phyloP scores from a whole-genome alignment of 2,113 vertebrate species.

The Vidua chalybeata region DNA sequence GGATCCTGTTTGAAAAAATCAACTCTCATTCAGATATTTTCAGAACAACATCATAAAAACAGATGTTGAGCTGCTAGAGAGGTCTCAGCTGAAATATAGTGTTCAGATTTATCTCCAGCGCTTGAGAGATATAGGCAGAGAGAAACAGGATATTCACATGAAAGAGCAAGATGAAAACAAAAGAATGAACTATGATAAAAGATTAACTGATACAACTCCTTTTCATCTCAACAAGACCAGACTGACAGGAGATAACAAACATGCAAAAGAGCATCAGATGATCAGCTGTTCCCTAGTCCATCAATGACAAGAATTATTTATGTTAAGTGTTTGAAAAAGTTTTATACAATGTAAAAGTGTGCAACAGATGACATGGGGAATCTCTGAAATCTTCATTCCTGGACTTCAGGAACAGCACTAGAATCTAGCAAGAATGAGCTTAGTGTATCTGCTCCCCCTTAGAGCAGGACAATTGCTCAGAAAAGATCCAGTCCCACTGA shows the following conservation, averaged over 20 bases:
- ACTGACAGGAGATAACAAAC: background rate
- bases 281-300: background rate
- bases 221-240: background rate
- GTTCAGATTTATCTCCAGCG: background rate
- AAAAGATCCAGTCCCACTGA: background rate
- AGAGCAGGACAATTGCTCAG: background rate
- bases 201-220: background rate
- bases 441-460: background rate
- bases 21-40: background rate
- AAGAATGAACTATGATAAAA: background rate
- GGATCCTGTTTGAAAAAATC: background rate
- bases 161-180: background rate
- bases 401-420: background rate
- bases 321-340: background rate
- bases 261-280: background rate
- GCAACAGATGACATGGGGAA: background rate
- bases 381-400: background rate
- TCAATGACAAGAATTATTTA: background rate
- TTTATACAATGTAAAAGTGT: background rate
- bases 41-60: background rate
- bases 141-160: background rate
- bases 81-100: background rate
- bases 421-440: background rate
- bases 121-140: background rate
- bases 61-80: background rate